phyloP scores from a whole-genome alignment of 2,797 vertebrate species.

The Macrochelys suwanniensis region DNA sequence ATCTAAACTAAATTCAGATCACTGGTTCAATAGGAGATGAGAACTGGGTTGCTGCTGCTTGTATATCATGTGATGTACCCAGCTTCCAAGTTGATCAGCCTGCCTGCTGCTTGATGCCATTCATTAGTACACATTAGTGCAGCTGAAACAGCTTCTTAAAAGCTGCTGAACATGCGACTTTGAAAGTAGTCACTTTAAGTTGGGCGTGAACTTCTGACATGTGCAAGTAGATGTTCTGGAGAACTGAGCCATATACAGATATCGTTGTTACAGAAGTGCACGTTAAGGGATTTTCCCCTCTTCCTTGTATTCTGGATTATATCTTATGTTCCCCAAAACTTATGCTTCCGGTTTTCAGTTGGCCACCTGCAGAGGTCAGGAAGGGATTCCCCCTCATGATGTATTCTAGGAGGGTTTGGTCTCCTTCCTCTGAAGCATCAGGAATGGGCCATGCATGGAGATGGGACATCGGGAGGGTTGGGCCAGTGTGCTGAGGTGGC shows the following conservation, averaged over 20 bases:
- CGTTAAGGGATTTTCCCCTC: too few species aligned
- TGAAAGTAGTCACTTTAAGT: constrained; percentile 17
- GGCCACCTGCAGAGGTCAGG: too few species aligned
- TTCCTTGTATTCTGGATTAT: too few species aligned
- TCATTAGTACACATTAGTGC: background rate
- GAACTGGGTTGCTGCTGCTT: background rate
- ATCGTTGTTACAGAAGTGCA: too few species aligned
- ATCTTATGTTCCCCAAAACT: too few species aligned
- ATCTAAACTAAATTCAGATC: background rate
- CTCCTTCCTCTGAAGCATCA: background rate
- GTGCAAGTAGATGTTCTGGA: background rate
- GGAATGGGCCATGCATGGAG: background rate
- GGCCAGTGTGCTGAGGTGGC: too few species aligned
- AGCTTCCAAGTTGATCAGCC: background rate
- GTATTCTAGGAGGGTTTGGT: background rate
- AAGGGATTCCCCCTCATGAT: too few species aligned
- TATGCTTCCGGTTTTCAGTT: too few species aligned
- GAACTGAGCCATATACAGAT: background rate
- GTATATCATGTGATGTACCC: background rate
- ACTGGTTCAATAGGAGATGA: background rate
- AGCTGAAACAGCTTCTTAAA: background rate
- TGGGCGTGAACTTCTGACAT: background rate
- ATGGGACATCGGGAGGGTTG: background rate
- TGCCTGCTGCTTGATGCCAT: background rate
- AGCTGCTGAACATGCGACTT: constrained; percentile 16